Evolutionary conservation across 2,113 vertebrate species (phyloP), one percentile per base, ranked within the genome.

Genomic region (Dunckerocampus dactyliophorus): DNA sequence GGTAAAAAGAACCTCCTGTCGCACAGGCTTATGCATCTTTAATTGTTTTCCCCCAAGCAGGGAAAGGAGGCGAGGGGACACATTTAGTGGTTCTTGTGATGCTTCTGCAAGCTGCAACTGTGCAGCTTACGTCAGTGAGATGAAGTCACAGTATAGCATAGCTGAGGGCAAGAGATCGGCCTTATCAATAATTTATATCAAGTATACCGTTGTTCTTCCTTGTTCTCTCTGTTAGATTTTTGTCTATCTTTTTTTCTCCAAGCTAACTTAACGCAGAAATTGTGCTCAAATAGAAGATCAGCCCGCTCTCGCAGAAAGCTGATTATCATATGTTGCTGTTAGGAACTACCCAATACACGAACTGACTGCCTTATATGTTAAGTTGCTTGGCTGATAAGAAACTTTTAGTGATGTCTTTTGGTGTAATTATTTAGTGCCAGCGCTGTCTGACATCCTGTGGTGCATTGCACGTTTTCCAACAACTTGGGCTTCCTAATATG

Each of bases 131-230:
- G 52, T 72, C 77, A 74, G 2, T 1, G 19, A 62, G 49, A 65
- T 66, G 21, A 28, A 76, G 71, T 74, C 19, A 21, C 28, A 43
- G 55, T 45, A 74, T 70, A 39, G 22, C 59, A 19, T 59, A 69
- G 63, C 10, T 48, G 70, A 73, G 15, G 24, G 63, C 20, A 49
- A 31, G 37, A 52, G 22, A 50, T 49, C 8, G n/a, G 24, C 42
- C 39, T 15, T 1, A 22, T 80, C 46, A 78, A 81, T 85, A 65
- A 79, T 83, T 85, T 61, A 79, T 45, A 0, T 5, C 0, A 19
- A 46, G 46, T 47, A 53, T 43, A 55, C 39, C 52, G 51, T 62
- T 71, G 47, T 21, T 31, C 37, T 70, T 20, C 42, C 13, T 43
- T 4, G 37, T 22, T 60, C 50, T n/a, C 8, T 34, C 16, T 54